Base-by-base conservation (phyloP, 1,140 invertebrate species). In the Adoxophyes honmai region DNA sequence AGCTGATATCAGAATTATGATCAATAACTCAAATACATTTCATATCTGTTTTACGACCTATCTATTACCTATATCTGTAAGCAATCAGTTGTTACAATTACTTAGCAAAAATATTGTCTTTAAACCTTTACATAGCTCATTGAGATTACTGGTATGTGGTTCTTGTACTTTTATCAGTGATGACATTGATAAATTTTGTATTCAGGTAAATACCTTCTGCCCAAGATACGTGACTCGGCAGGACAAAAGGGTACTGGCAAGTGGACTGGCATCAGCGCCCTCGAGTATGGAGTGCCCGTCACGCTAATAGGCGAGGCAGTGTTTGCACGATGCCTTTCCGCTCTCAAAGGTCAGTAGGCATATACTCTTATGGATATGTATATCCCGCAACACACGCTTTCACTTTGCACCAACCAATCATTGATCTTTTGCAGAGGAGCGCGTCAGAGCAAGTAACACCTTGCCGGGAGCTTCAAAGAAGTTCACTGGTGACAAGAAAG, bases 181-280 rank as follows among this genome's bases (percentile, higher is more conserved):
- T 53, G 21, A 15, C n/a, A 18, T 55, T 10, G 34, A 52, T 28
- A 38, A 7, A 0, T 57, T 16, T 62, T 34, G 38, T 44, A 64
- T 60, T 34, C 59, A 91, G 91, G 91, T 58, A 71, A 92, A 44
- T 93, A 93, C 70, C 84, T 99, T 13, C 88, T 99, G 16, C 96
- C 97, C 35, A 96, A 98, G 81, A 99, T 99, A 60, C 90, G 94
- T 1, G 99, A 99, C 83, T 93, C 96, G 8, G 99, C 99, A 33
- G 98, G 98, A 1, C 98, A 99, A 89, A 99, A 99, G 87, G 99
- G 99, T 54, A 99, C 98, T 0, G 98, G 99, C 36, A 99, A 99
- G 83, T 99, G 98, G 98, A 99, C 98, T 0, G 98, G 97, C 2
- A 98, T 99, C 64, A 92, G 97, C 13, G 97, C 98, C 0, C 90